Conservation (phyloP, 2,888 invertebrate genomes). For the Bibio marci region DNA sequence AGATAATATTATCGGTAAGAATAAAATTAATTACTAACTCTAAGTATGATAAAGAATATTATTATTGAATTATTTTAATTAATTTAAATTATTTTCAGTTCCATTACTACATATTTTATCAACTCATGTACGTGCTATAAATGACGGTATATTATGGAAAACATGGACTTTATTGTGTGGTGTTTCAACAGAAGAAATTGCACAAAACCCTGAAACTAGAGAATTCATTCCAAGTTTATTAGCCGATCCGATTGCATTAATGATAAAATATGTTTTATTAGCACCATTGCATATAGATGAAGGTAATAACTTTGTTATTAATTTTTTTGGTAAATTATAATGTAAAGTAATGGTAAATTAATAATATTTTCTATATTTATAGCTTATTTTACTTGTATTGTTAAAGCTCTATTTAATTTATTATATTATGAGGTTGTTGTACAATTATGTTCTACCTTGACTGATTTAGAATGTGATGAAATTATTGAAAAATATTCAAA, state of each 20-base stretch:
- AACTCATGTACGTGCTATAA: conserved; percentile 61
- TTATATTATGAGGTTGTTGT: conserved; percentile 77
- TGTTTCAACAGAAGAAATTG: conserved; percentile 33
- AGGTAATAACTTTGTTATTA: conserved; percentile 37
- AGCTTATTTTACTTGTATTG: conserved; percentile 80
- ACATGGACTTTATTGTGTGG: conserved; percentile 30
- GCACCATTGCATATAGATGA: conserved; percentile 73
- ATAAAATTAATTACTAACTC: background rate
- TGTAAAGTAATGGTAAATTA: background rate
- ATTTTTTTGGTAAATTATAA: background rate
- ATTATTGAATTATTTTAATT: background rate
- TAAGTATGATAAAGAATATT: too few species aligned
- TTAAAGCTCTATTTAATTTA: conserved; percentile 75
- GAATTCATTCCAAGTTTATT: conserved; percentile 63
- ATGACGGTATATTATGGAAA: conserved; percentile 39
- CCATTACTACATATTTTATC: conserved; percentile 78
- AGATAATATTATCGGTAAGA: conserved; percentile 52
- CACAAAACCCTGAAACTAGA: conserved; percentile 6
- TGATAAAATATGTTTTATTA: conserved; percentile 72
- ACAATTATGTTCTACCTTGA: conserved; percentile 53
- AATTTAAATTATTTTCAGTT: conserved; percentile 34
- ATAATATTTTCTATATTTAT: too few species aligned
- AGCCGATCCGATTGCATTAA: conserved; percentile 68
- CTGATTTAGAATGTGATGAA: conserved; percentile 42
- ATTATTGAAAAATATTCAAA: conserved; percentile 23